Conservation (phyloP, 1,140 invertebrate genomes). For the Scaptomyza pallida region DNA sequence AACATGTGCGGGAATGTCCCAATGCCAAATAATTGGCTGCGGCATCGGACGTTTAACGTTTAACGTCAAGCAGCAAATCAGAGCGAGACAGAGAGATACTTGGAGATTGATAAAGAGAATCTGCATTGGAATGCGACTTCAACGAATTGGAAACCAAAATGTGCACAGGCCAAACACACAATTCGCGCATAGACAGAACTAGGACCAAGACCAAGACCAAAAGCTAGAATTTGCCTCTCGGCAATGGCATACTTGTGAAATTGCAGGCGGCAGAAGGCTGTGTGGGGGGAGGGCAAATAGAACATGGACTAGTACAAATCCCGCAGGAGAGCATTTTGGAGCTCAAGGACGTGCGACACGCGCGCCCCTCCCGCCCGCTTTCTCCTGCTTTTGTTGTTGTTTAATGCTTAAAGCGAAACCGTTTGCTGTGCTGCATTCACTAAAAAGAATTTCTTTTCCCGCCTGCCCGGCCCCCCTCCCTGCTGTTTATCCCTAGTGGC, state of each 20-base stretch:
- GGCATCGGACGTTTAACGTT: slow-evolving; percentile 31
- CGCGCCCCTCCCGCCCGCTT: slow-evolving; percentile 3
- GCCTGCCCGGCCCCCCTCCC: too few relatives aligned
- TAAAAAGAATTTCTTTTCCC: not conserved
- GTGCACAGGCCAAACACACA: slow-evolving; percentile 50
- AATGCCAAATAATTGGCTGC: slow-evolving; percentile 48
- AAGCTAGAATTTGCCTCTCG: not conserved
- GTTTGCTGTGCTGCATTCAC: slow-evolving; percentile 43
- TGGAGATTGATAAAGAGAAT: slow-evolving; percentile 13
- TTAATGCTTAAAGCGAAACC: slow-evolving; percentile 32
- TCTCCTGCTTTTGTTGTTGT: slow-evolving; percentile 14
- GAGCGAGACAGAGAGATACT: not conserved
- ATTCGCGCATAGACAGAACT: slow-evolving; percentile 38
- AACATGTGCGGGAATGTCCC: slow-evolving; percentile 43
- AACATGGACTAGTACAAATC: slow-evolving; percentile 31
- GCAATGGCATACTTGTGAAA: slow-evolving; percentile 51
- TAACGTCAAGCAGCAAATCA: slow-evolving; percentile 5
- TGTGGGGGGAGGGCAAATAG: not conserved
- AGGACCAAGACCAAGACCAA: too few relatives aligned
- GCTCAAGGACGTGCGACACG: slow-evolving; percentile 49
- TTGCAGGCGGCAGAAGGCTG: slow-evolving; percentile 33
- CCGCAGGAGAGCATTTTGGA: slow-evolving; percentile 35
- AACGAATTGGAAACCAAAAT: slow-evolving; percentile 27
- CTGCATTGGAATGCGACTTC: slow-evolving; percentile 44
- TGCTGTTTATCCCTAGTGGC: slow-evolving; percentile 39